These are phyloP conservation scores for Ceramica pisi DNA, from an alignment of 2,888 invertebrate genomes.

Conservation along the genomic window DNA sequence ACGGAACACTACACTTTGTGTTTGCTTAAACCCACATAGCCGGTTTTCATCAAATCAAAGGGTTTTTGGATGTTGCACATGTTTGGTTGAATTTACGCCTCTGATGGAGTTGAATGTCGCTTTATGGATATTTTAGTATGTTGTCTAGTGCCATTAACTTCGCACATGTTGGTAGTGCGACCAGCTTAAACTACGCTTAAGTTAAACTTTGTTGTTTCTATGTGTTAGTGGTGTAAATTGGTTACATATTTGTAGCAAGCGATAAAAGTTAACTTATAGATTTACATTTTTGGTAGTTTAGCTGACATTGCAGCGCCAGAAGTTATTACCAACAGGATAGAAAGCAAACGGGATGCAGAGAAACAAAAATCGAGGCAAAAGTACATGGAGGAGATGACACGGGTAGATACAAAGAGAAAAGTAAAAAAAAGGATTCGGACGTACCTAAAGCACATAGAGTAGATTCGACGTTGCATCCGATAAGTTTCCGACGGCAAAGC, in stretches of 20 bases:
- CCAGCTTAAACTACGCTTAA: slow-evolving; percentile 10
- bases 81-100: slow-evolving; percentile 19
- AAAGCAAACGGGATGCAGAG: no score
- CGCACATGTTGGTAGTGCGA: slow-evolving; percentile 3
- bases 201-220: slow-evolving; percentile 6
- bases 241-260: no score
- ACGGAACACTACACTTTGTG: slow-evolving; percentile 3
- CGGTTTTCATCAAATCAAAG: slow-evolving; percentile 53
- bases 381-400: not conserved
- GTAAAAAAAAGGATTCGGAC: no score
- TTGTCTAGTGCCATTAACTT: slow-evolving; percentile 23
- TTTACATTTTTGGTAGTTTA: no score
- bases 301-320: no score
- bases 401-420: not conserved
- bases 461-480: no score
- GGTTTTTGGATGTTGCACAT: slow-evolving; percentile 27
- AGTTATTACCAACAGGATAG: no score
- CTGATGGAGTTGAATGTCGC: slow-evolving; percentile 24
- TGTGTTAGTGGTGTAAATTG: no score
- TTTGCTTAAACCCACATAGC: not conserved
- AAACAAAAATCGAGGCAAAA: not conserved
- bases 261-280: no score
- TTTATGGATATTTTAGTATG: slow-evolving; percentile 35
- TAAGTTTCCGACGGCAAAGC: not conserved
- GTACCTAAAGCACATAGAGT: no score